Percentiles rank a stretch among this genome's conserved stretches.
Conservation (phyloP, 2,113 vertebrate genomes). For the Esox niger region DNA sequence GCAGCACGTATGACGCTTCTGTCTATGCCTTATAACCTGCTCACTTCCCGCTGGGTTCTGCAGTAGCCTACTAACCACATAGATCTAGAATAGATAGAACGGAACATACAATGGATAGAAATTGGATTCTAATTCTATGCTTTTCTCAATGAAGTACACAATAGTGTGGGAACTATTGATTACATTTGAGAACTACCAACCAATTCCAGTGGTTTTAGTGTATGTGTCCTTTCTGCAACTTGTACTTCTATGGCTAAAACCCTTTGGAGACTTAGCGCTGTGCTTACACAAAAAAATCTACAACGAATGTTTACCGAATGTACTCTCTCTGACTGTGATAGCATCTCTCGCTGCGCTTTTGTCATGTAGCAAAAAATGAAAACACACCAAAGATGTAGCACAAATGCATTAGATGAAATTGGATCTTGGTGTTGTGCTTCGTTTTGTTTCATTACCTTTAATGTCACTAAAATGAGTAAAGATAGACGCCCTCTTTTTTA, state of each 20-base stretch:
- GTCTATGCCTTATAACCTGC: conserved; percentile 9
- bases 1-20: conserved; percentile 2
- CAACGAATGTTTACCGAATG: conserved; percentile 41
- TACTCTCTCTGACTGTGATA: conserved; percentile 13
- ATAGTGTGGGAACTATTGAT: too few species aligned
- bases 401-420: background rate
- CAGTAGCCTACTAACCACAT: background rate
- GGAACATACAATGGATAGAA: background rate
- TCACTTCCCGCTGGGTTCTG: background rate
- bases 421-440: background rate
- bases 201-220: too few species aligned
- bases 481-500: background rate
- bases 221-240: too few species aligned
- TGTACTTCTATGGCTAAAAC: too few species aligned
- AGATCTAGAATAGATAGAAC: background rate
- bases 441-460: background rate
- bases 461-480: too few species aligned
- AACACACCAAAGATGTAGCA: conserved; percentile 23
- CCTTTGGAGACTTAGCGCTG: background rate
- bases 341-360: background rate
- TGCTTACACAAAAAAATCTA: background rate
- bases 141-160: background rate
- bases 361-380: background rate
- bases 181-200: background rate
- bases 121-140: too few species aligned